phyloP scores from a whole-genome alignment of 2,797 vertebrate species.

The Cynopterus sphinx region DNA sequence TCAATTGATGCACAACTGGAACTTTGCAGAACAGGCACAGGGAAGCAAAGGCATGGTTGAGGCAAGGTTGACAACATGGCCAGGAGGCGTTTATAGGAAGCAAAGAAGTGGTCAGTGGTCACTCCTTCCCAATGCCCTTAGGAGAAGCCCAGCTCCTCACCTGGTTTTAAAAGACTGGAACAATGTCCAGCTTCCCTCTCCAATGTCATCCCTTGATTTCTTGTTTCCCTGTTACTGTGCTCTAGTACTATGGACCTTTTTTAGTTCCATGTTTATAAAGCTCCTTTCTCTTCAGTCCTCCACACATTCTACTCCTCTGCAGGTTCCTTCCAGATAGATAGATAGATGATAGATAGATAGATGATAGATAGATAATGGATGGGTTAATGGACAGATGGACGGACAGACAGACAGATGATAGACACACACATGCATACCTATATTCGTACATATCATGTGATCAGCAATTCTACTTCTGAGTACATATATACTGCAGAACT shows the following conservation, averaged over 20 bases:
- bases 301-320: not conserved
- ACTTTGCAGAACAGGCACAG: not conserved
- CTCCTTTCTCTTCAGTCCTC: not conserved
- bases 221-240: not conserved
- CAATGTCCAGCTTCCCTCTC: not conserved
- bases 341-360: no score
- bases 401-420: not conserved
- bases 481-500: not conserved
- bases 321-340: not conserved
- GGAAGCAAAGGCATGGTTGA: not conserved
- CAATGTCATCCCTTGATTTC: not conserved
- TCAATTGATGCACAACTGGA: not conserved
- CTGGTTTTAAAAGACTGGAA: not conserved
- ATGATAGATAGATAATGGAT: not conserved
- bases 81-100: not conserved
- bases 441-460: not conserved
- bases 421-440: not conserved
- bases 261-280: not conserved
- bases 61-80: not conserved
- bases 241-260: not conserved
- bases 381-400: accelerated
- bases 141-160: not conserved
- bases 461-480: not conserved
- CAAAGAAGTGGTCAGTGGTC: not conserved
- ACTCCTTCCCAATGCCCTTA: not conserved